phyloP scores from a whole-genome alignment of 92 coral and sea anemone species.

The Metridium senile region DNA sequence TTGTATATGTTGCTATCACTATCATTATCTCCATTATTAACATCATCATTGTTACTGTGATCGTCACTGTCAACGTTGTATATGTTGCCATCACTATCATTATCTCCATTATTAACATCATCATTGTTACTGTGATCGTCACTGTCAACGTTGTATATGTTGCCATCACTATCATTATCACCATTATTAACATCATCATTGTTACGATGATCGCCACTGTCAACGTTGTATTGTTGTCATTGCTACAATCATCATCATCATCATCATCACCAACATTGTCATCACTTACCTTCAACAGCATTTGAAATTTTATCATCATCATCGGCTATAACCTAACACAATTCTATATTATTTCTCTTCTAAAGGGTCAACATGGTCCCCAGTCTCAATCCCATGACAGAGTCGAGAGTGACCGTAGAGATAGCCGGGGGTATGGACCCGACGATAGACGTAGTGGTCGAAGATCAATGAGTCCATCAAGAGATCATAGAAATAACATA shows the following conservation, averaged over 20 bases:
- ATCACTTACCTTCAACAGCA: neutral
- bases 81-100: too few species aligned
- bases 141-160: too few species aligned
- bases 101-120: neutral
- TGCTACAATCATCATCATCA: neutral
- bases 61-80: too few species aligned
- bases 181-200: neutral
- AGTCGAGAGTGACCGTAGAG: slow-evolving; percentile 26
- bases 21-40: neutral
- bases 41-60: neutral
- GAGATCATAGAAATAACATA: slow-evolving; percentile 2
- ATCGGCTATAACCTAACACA: neutral
- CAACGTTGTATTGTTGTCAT: too few species aligned
- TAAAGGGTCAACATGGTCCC: slow-evolving; percentile 12
- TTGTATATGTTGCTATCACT: too few species aligned
- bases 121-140: neutral
- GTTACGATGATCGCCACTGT: neutral
- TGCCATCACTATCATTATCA: neutral
- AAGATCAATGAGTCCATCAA: slow-evolving; percentile 33
- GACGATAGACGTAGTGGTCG: slow-evolving; percentile 22
- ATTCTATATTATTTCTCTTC: neutral
- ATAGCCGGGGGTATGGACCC: slow-evolving; percentile 23
- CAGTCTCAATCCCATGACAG: slow-evolving; percentile 20
- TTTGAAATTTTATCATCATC: neutral
- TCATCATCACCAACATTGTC: neutral